Conservation (phyloP, 2,797 vertebrate genomes). For the Pseudopleuronectes americanus region DNA sequence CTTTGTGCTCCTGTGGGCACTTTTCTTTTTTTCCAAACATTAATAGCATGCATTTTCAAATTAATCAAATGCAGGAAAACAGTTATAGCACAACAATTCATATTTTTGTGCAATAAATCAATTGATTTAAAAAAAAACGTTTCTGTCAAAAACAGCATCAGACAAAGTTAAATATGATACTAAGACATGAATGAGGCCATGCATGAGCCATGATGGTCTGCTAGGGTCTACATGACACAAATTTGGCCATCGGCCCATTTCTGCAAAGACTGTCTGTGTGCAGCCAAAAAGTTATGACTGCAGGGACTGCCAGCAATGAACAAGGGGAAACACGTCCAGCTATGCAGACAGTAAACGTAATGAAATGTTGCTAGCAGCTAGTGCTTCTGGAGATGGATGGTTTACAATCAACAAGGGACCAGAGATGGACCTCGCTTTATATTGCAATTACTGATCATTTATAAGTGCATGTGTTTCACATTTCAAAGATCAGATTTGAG, state of each 20-base stretch:
- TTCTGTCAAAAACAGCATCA: not conserved
- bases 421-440: not conserved
- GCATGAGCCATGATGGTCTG: too few species aligned
- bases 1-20: not conserved
- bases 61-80: not conserved
- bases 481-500: conserved; percentile 14
- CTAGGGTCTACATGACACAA: too few species aligned
- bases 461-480: conserved; percentile 1
- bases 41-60: not conserved
- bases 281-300: conserved; percentile 5
- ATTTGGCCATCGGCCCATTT: not conserved
- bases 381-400: conserved; percentile 3
- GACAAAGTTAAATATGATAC: not conserved
- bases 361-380: conserved; percentile 10
- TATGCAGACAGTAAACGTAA: not conserved
- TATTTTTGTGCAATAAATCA: not conserved
- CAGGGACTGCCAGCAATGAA: not conserved
- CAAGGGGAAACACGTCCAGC: not conserved
- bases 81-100: not conserved
- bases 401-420: conserved; percentile 2
- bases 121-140: not conserved
- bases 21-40: not conserved
- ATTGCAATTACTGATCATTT: conserved; percentile 16
- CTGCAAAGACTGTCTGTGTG: not conserved
- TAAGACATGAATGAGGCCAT: too few species aligned